Evolutionary conservation across 2,113 vertebrate species (phyloP).

Genomic region (Pelecanoides urinatrix): DNA sequence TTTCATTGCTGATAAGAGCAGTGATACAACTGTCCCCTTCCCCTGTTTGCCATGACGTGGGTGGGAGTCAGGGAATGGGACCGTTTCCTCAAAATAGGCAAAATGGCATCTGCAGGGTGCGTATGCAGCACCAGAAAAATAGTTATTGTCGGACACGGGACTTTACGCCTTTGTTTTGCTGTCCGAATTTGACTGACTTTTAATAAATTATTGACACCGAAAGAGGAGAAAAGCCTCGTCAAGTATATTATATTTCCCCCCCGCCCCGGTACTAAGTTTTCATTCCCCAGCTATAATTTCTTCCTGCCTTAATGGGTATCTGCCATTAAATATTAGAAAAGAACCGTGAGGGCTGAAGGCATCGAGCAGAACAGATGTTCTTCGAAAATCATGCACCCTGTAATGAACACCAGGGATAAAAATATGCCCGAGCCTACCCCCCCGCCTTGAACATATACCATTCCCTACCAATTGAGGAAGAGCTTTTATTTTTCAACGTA

Average conservation of each 20-base stretch:
- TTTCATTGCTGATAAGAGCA: background rate
- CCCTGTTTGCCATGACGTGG: background rate
- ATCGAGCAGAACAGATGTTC: background rate
- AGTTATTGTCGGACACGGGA: background rate
- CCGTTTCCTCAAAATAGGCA: background rate
- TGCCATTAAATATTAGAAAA: background rate
- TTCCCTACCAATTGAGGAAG: background rate
- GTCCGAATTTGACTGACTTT: background rate
- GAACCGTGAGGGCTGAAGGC: background rate
- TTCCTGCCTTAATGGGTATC: background rate
- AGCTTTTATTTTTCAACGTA: background rate
- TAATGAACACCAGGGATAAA: slow-evolving; percentile 6
- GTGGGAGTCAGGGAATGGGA: background rate
- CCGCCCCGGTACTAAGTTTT: background rate
- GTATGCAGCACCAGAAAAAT: background rate
- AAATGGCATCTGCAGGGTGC: background rate
- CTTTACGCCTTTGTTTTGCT: background rate
- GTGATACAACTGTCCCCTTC: background rate
- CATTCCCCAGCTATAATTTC: background rate
- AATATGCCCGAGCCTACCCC: background rate
- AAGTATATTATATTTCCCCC: background rate
- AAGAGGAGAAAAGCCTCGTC: background rate
- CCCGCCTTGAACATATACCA: background rate
- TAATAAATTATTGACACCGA: background rate
- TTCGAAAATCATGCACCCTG: slow-evolving; percentile 2